These are phyloP conservation scores for Battus philenor DNA, from an alignment of 1,140 invertebrate species.

Conservation along the genomic window DNA sequence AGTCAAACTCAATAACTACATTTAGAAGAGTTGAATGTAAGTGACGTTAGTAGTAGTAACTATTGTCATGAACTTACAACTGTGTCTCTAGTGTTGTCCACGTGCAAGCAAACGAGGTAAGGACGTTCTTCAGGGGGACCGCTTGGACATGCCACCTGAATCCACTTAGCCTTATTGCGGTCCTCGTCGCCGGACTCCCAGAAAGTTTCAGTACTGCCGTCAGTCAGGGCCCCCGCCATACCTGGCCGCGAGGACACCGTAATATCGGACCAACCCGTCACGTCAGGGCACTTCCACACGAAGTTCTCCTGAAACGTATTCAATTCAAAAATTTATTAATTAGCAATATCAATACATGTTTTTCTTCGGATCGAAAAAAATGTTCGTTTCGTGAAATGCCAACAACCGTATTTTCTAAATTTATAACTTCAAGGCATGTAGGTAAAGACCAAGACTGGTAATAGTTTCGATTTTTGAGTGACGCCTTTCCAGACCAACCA, in stretches of 20 bases:
- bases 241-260: slow-evolving; percentile 94
- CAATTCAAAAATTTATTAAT: too few species aligned
- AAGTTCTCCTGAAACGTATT: slow-evolving; percentile 41
- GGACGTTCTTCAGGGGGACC: slow-evolving; percentile 78
- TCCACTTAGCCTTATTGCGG: slow-evolving; percentile 90
- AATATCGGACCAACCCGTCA: slow-evolving; percentile 86
- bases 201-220: slow-evolving; percentile 98
- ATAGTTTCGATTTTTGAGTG: too few species aligned
- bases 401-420: neutral
- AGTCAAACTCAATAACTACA: too few species aligned
- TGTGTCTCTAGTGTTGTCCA: slow-evolving; percentile 95
- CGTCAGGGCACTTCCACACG: slow-evolving; percentile 58
- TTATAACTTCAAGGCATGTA: too few species aligned
- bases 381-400: too few species aligned
- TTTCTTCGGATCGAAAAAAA: too few species aligned
- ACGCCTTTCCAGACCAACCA: too few species aligned
- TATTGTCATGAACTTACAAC: too few species aligned
- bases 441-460: too few species aligned
- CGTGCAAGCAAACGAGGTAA: slow-evolving; percentile 87
- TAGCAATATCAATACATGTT: too few species aligned
- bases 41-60: too few species aligned
- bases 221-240: slow-evolving; percentile 94
- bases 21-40: too few species aligned
- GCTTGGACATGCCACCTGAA: slow-evolving; percentile 66
- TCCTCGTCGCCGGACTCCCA: slow-evolving; percentile 99